Base-by-base conservation (phyloP, 1,140 invertebrate genomes). In the Choristoneura fumiferana region DNA sequence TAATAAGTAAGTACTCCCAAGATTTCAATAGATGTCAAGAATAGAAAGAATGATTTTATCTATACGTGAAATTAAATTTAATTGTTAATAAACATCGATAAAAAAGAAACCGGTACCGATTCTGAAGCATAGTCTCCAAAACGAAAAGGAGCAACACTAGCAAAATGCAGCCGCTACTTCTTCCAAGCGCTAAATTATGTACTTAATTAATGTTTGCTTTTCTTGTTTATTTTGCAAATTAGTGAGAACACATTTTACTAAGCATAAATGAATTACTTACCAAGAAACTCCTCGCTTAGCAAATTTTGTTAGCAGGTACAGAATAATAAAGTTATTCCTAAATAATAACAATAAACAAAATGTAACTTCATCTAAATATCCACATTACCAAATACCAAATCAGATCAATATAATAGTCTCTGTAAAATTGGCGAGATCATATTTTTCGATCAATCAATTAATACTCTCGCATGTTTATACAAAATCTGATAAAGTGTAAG, bases 131-230 rank as follows among this genome's bases (percentile, higher is more conserved):
- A 0, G 3, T 37, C 9, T 37, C n/a, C n/a, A n/a, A n/a, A n/a
- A n/a, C n/a, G n/a, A n/a, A 22, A 22, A 17, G 17, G 6, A n/a
- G 29, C 43, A 49, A 49, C 43, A 17, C 43, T 49, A 49, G 18
- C 43, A 12, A 33, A 49, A 49, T 29, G 12, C 43, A 49, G 22
- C 43, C 22, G 29, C 43, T 49, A 49, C 43, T 12, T 29, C 43
- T 33, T 49, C 12, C 18, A 22, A 49, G 22, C 43, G 18, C 22
- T 49, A 49, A 49, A 49, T 49, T 22, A 49, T 49, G 43, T 49
- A 49, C 43, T 49, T 33, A 49, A 4, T 49, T 49, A 49, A 49
- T 49, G 18, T 15, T 17, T 18, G 43, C 8, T 49, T 49, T 29
- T 29, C 43, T 49, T 18, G 17, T 49, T 33, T 49, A 49, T 29